phyloP scores from a whole-genome alignment of 2,797 vertebrate species.

The Leuciscus waleckii region DNA sequence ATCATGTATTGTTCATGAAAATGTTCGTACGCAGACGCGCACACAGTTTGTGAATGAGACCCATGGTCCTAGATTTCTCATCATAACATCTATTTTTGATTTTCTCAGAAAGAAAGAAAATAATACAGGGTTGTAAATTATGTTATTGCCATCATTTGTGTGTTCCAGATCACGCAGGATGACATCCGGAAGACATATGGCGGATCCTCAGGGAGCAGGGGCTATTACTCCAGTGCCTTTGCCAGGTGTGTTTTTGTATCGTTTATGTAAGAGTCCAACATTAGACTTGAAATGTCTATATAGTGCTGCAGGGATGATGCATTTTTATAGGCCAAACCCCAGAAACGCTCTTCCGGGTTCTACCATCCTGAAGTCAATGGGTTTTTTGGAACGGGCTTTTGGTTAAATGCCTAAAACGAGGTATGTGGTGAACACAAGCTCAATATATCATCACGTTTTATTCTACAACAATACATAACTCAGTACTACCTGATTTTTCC shows the following conservation, averaged over 20 bases:
- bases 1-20: no score
- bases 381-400: neutral
- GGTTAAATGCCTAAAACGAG: neutral
- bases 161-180: conserved; percentile 92
- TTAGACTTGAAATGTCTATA: no score
- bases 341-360: no score
- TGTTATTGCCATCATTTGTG: conserved; percentile 43
- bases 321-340: no score
- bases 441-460: neutral
- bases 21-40: no score
- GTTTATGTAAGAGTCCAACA: no score
- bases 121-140: neutral
- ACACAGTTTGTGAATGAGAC: no score
- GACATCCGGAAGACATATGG: conserved; percentile 99
- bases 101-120: neutral
- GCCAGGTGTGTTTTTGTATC: conserved; percentile 82
- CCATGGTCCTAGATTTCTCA: no score
- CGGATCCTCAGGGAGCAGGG: conserved; percentile 95
- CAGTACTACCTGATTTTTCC: neutral
- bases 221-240: conserved; percentile 99
- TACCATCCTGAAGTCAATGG: neutral
- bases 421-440: neutral
- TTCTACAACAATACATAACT: neutral
- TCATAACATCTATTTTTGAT: neutral
- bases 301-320: no score